Evolutionary conservation across 2,888 invertebrate genomes (phyloP), one percentile per base, ranked within the genome.

Genomic region (Empis livida): DNA sequence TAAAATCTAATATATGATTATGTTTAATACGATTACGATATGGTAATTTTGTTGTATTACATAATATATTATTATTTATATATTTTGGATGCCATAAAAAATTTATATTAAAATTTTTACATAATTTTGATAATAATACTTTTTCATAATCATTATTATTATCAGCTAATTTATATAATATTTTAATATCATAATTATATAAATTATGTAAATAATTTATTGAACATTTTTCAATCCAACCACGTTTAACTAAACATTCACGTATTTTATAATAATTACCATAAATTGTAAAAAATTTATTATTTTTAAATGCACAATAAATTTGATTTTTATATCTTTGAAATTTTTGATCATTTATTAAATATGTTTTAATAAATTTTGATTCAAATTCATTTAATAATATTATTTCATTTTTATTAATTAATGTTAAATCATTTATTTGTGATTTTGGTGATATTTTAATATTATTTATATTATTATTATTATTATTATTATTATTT

Each of bases 171-270:
- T 60, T 57, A 27, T 67, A 37, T 11, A 68, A 50, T 3, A 55
- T 44, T 8, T 63, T 59, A 42, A 63, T 56, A 42, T 64, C 53
- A 46, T 63, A 56, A 11, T 54, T 54, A 45, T 67, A 65, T 38
- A 70, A 59, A 16, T 63, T 62, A 2, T 62, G 53, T 48, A 57
- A 54, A 8, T 61, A 55, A 3, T 49, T 53, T 2, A 61, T 55
- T 9, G 75, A 67, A 31, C 78, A 62, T 65, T 84, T 86, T 64
- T 87, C 85, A 3, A 86, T 67, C 86, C 86, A 87, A 0, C 84
- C 85, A 10, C 81, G 70, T 40, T 75, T 73, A 40, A 75, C 54
- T 48, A 87, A 65, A 1, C 82, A 79, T 9, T 56, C 52, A 11
- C 66, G 51, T 9, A 68, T 61, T 4, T 52, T 53, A 32, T 53